Evolutionary conservation across 2,888 invertebrate species (phyloP).

Genomic region (Sphecodes monilicornis): DNA sequence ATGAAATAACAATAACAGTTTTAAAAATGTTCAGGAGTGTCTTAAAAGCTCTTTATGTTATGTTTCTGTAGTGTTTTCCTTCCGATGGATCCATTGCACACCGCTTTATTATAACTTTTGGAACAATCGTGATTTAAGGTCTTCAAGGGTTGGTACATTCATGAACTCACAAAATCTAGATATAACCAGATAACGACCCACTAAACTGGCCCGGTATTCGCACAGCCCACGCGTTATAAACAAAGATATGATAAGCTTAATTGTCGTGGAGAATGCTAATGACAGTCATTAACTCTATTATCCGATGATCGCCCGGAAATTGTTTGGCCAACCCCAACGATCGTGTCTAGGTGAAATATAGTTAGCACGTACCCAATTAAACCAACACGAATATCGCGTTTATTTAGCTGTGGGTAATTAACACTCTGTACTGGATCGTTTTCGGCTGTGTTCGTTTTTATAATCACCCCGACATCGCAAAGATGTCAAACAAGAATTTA

Average conservation of each 20-base stretch:
- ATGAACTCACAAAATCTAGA: neutral
- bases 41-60: neutral
- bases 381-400: neutral
- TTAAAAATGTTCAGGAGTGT: no score
- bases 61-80: neutral
- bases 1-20: no score
- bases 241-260: conserved; percentile 41
- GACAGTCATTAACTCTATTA: conserved; percentile 52
- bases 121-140: neutral
- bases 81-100: no score
- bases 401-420: neutral
- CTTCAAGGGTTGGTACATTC: neutral
- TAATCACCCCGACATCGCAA: no score
- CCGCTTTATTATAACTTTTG: neutral
- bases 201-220: conserved; percentile 23
- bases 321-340: conserved; percentile 6
- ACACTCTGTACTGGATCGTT: neutral
- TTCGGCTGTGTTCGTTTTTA: no score
- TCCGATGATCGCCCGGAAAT: conserved; percentile 39
- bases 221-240: conserved; percentile 1
- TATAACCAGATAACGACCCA: neutral
- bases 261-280: conserved; percentile 52
- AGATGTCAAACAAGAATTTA: no score
- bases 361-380: conserved; percentile 40
- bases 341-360: conserved; percentile 18